Base-by-base conservation (phyloP, 2,797 vertebrate species). In the Carduelis carduelis region DNA sequence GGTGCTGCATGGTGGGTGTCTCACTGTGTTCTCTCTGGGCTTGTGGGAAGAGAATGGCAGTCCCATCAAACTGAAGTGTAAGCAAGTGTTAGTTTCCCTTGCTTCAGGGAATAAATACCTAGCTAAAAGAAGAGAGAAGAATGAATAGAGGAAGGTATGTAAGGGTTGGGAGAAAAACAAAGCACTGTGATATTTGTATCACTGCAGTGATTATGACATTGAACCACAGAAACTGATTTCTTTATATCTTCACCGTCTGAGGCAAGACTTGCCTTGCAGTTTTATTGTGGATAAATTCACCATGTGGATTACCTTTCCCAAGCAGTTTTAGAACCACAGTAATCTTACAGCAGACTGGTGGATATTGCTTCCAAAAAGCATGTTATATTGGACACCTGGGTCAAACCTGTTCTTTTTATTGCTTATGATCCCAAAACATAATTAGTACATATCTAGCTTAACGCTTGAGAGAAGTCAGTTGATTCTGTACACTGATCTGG, bases 261-360 rank as follows among this genome's bases (percentile, higher is more conserved):
- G 68, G 46, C 43, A 80, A 83, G 65, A 63, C 50, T 87, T 92
- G 8, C 23, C 37, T 65, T 41, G 12, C 30, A 57, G 21, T 75
- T 94, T 75, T 47, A 37, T 53, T 76, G 66, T 27, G 17, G 64
- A 22, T 87, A 75, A 89, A 80, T 66, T 91, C 46, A 37, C 37
- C 30, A 20, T 3, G 15, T 85, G 46, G 17, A 44, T 89, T 91
- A 80, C 43, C 35, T 85, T 94, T 94, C 57, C 18, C 14, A 44
- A 23, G 9, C 14, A 64, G 26, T 50, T 93, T 83, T 83, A 83
- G 82, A 89, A 52, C 11, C 4, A 32, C 3, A 7, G 9, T 57
- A 77, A 56, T 70, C 68, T 89, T 68, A 55, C 12, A 70, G 20
- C 2, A 4, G 15, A 27, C 6, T 50, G 30, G 19, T 53, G 19